Evolutionary conservation across 2,888 invertebrate species (phyloP).

Genomic region (Scaptomyza cyrtandrae): DNA sequence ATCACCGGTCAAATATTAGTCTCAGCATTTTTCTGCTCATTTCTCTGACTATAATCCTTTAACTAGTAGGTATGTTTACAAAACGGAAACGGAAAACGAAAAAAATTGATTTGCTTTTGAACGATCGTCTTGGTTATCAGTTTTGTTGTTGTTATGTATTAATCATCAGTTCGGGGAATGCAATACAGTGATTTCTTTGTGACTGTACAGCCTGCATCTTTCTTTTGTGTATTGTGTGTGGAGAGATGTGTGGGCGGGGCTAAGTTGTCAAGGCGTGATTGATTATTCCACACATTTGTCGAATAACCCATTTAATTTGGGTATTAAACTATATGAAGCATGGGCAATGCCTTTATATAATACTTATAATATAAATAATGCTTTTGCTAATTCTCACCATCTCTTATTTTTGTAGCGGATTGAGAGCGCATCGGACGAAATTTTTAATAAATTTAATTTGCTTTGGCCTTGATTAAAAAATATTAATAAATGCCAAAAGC

Average conservation of each 20-base stretch:
- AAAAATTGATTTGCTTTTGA: conserved; percentile 20
- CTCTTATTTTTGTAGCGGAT: conserved; percentile 24
- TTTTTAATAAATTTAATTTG: conserved; percentile 40
- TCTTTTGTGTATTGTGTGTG: conserved; percentile 2
- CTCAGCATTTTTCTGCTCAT: background rate
- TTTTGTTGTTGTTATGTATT: conserved; percentile 35
- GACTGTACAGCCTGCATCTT: conserved; percentile 9
- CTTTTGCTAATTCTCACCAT: conserved; percentile 17
- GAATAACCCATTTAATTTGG: conserved; percentile 4
- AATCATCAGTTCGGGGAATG: conserved; percentile 49
- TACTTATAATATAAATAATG: conserved; percentile 6
- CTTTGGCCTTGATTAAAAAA: conserved; percentile 61
- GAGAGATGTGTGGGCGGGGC: conserved; percentile 32
- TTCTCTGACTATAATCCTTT: conserved; percentile 4
- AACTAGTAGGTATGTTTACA: background rate
- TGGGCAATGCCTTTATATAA: conserved; percentile 36
- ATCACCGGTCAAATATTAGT: conserved; percentile 13
- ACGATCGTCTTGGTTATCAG: conserved; percentile 7
- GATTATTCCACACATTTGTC: background rate
- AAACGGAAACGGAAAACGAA: background rate
- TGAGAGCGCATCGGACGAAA: conserved; percentile 26
- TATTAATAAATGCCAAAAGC: conserved; percentile 22
- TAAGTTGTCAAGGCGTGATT: background rate
- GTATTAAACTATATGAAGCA: background rate
- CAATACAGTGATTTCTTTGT: conserved; percentile 36